Percentiles rank a stretch among this genome's conserved stretches.
Conservation (phyloP, 2,888 invertebrate species). For the Drosophila conformis region DNA sequence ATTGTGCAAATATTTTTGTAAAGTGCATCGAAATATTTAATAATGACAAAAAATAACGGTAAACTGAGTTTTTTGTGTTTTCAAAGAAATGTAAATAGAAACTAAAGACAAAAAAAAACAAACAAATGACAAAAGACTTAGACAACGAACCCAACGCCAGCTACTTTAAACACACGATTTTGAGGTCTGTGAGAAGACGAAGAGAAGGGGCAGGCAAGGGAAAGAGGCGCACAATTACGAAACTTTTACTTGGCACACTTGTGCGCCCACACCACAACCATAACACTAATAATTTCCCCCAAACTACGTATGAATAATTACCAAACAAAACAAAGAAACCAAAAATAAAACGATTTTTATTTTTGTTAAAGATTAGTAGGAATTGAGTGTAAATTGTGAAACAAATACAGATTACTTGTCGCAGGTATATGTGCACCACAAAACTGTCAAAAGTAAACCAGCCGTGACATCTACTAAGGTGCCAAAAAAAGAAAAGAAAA, state of each 20-base stretch:
- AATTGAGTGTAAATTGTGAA: slow-evolving; percentile 29
- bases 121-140: slow-evolving; percentile 29
- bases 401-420: slow-evolving; percentile 9
- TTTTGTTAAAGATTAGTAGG: slow-evolving; percentile 58
- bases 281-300: slow-evolving; percentile 2
- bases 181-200: not conserved
- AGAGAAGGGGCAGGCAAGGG: not conserved
- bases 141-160: slow-evolving; percentile 70
- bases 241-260: slow-evolving; percentile 27
- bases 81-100: slow-evolving; percentile 31
- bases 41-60: slow-evolving; percentile 28
- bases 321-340: not conserved
- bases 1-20: slow-evolving; percentile 41
- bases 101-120: slow-evolving; percentile 20
- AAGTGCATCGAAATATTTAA: slow-evolving; percentile 36
- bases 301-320: slow-evolving; percentile 13
- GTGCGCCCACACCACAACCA: slow-evolving; percentile 1
- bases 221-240: slow-evolving; percentile 11
- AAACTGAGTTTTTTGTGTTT: slow-evolving; percentile 25
- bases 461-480: slow-evolving; percentile 1
- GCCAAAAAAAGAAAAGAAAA: not conserved
- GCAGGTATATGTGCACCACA: slow-evolving; percentile 14
- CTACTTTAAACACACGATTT: slow-evolving; percentile 44
- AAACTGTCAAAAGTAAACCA: slow-evolving; percentile 26
- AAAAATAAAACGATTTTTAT: slow-evolving; percentile 1